Evolutionary conservation across 2,113 vertebrate species (phyloP), one percentile per base, ranked within the genome.

Genomic region (Porphyrio hochstetteri): DNA sequence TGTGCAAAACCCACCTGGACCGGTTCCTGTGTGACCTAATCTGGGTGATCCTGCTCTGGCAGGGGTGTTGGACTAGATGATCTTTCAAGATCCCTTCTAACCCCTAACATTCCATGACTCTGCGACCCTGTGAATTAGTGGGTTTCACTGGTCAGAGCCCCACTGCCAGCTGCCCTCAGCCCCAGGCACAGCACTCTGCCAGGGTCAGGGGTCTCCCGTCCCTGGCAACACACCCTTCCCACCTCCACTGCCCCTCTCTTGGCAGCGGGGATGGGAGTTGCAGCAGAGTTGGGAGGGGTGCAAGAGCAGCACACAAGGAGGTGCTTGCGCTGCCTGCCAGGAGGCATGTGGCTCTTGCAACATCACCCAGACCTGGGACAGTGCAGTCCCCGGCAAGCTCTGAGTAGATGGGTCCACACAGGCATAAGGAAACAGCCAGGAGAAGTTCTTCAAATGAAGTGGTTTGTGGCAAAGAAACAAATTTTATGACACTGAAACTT

Each of bases 321-420:
- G 11, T 35, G 72, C 48, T 27, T 4, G 1, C 2, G 7, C 48
- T 31, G 33, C 29, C 64, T 33, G 42, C 16, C 0, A 1, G 3
- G 29, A 44, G 27, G 31, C 4, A 2, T 5, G 42, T 4, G 1
- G 35, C 25, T 25, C 28, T 15, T 11, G 52, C 29, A 63, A 61
- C 20, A 1, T 16, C 2, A 1, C 2, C 72, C 5, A 0, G 29
- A 36, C 63, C 23, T 33, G 12, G 38, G 29, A n/a, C 7, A 0
- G 7, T 1, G 1, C 4, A 0, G 40, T 17, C 40, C 42, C 16
- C n/a, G 4, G 42, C 42, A 7, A n/a, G 31, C 4, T 10, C 23
- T 1, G 3, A 20, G 52, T 5, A 7, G 31, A 2, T 8, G 52
- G 64, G 52, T 31, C 65, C 35, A 1, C 1, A 4, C 38, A 17